phyloP scores from a whole-genome alignment of 2,113 vertebrate genomes.

The Struthio camelus region DNA sequence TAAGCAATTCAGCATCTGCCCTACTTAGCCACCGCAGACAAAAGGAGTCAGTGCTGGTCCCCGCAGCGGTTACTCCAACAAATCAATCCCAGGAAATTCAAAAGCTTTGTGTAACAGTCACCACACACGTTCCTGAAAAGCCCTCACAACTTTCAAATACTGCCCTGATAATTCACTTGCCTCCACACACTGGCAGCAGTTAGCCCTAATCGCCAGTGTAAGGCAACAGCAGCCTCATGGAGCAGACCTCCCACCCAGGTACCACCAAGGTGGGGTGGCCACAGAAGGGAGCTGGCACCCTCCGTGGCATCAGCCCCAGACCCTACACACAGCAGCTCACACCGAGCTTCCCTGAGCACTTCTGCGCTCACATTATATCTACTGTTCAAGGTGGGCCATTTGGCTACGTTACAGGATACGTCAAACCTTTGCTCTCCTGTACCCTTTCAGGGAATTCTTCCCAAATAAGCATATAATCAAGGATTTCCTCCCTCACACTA shows the following conservation, averaged over 20 bases:
- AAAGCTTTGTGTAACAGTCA: neutral
- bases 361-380: neutral
- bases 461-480: neutral
- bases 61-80: neutral
- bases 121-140: neutral
- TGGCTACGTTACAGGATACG: accelerated
- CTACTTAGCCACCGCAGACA: neutral
- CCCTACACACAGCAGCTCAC: neutral
- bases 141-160: neutral
- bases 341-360: neutral
- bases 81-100: neutral
- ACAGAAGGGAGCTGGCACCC: neutral
- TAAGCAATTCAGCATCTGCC: neutral
- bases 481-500: neutral
- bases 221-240: accelerated
- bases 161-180: neutral
- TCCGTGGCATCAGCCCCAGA: neutral
- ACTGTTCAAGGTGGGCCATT: neutral
- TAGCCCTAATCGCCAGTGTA: neutral
- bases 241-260: neutral
- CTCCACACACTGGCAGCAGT: accelerated
- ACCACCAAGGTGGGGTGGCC: neutral
- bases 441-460: neutral
- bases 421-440: neutral
- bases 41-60: neutral